phyloP scores from a whole-genome alignment of 2,113 vertebrate species.

The Paradoxurus hermaphroditus region DNA sequence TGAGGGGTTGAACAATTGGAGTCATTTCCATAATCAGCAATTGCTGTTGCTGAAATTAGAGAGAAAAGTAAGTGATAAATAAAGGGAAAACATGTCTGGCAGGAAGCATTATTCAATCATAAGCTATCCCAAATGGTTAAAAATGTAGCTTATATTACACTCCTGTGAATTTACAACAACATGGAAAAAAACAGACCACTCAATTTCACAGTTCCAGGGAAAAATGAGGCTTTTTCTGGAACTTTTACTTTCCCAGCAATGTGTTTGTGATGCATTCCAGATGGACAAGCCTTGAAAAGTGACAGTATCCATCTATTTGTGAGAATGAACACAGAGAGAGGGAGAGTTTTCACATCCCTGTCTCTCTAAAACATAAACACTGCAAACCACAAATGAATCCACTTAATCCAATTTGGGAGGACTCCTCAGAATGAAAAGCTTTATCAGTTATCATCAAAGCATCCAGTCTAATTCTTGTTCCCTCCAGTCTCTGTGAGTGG shows the following conservation, averaged over 20 bases:
- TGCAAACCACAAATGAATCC: constrained; percentile 66
- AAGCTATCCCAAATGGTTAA: constrained; percentile 64
- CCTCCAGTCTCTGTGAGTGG: neutral
- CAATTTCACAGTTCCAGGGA: constrained; percentile 67
- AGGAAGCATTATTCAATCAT: constrained; percentile 67
- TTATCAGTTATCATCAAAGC: constrained; percentile 69
- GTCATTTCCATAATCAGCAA: constrained; percentile 65
- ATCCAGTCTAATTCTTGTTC: constrained; percentile 29
- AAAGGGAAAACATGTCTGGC: constrained; percentile 48
- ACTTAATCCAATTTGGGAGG: constrained; percentile 68
- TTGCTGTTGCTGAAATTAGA: constrained; percentile 60
- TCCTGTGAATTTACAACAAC: constrained; percentile 66
- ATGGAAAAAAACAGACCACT: constrained; percentile 61
- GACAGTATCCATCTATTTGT: constrained; percentile 67
- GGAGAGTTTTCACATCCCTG: constrained; percentile 69
- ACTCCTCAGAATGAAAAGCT: neutral
- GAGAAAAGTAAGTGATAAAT: constrained; percentile 64
- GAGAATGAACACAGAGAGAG: constrained; percentile 54
- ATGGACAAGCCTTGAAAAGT: constrained; percentile 68
- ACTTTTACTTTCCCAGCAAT: constrained; percentile 65
- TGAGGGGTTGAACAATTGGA: constrained; percentile 51
- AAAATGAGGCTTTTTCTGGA: constrained; percentile 57
- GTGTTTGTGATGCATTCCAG: constrained; percentile 75
- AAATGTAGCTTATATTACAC: constrained; percentile 69
- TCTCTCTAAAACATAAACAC: constrained; percentile 67